Percentiles rank a stretch among this genome's conserved stretches.
Evolutionary conservation across 2,797 vertebrate genomes (phyloP).

Genomic region (Cirrhinus mrigala): DNA sequence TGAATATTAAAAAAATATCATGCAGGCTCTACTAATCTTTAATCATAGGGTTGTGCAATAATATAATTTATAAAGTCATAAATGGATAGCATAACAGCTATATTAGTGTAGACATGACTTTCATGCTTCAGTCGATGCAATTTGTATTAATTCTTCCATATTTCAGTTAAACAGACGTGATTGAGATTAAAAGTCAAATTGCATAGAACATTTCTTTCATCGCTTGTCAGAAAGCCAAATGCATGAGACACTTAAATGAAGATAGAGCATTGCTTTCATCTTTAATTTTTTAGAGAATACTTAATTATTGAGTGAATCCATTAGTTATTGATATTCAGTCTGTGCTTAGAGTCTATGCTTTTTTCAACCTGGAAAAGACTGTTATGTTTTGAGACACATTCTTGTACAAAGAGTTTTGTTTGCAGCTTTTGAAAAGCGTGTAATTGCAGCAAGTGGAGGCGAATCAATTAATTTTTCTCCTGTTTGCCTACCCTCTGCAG

Average conservation of each 20-base stretch:
- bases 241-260: background rate
- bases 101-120: conserved; percentile 2
- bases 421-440: background rate
- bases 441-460: background rate
- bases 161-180: background rate
- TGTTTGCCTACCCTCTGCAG: background rate
- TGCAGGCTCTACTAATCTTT: background rate
- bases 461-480: background rate
- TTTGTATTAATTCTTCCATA: background rate
- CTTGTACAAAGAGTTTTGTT: conserved; percentile 1
- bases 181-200: conserved; percentile 9
- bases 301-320: conserved; percentile 7
- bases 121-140: background rate
- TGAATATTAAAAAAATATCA: too few species aligned
- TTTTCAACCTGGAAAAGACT: background rate
- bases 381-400: background rate
- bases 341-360: background rate
- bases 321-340: conserved; percentile 17
- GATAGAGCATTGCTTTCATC: background rate
- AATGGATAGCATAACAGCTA: background rate
- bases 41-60: background rate
- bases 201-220: conserved; percentile 26
- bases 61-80: background rate
- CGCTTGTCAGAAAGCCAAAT: conserved; percentile 11
- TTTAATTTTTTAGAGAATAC: conserved; percentile 2